Base-by-base conservation (phyloP, 2,888 invertebrate species). In the Idaea dimidiata region DNA sequence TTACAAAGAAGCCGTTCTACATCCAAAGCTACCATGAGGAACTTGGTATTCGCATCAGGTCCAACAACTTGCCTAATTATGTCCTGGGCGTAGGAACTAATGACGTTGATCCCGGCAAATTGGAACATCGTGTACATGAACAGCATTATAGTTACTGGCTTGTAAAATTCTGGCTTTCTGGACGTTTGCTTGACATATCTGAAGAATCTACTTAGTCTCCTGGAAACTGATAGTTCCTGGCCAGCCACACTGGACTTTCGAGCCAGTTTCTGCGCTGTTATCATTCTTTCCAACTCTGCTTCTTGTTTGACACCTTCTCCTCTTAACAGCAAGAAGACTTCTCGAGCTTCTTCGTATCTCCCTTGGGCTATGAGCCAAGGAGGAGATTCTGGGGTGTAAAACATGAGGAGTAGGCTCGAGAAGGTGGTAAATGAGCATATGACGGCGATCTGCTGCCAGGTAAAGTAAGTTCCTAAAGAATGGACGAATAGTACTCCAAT, bases 71-170 rank as follows among this genome's bases (percentile, higher is more conserved):
- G 88, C 8, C 81, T 82, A 62, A 96, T 93, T 58, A 95, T 94
- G 71, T 94, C 93, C 32, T 94, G 94, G 0, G 95, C 94, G 70
- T 96, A 96, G 0, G 95, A 96, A 59, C 94, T 94, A 17, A 96
- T 93, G 0, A 95, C 95, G 71, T 95, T 95, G 8, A 95, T 94
- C 0, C 96, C 96, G 24, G 95, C 94, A 65, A 96, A 94, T 77
- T 96, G 96, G 72, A 94, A 94, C 76, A 94, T 93, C 0, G 93
- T 91, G 70, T 96, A 95, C 61, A 95, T 86, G 0, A 94, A 87
- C 62, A 94, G 90, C 84, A 96, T 93, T 58, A 95, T 93, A 0
- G 87, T 77, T 6, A 95, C 88, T 0, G 95, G 95, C 72, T 93
- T 94, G 63, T 93, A 87, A 75, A 95, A 95, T 72, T 93, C 93